Conservation (phyloP, 2,113 vertebrate species). For the Macrotis lagotis region DNA sequence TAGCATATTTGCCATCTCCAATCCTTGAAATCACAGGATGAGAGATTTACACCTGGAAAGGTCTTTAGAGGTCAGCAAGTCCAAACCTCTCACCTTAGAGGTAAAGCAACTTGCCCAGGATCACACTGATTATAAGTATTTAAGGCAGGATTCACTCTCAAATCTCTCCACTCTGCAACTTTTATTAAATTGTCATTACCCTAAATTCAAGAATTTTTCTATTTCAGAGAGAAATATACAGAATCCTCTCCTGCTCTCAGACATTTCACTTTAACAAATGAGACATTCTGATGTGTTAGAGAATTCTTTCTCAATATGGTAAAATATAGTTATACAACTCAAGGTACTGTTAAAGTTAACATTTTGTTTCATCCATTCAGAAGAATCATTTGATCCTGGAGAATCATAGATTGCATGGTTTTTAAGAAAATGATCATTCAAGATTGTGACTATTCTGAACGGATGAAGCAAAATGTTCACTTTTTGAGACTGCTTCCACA, state of each 20-base stretch:
- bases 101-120: neutral
- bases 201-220: neutral
- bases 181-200: neutral
- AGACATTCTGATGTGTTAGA: neutral
- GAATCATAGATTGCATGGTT: neutral
- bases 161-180: neutral
- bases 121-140: neutral
- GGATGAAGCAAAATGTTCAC: neutral
- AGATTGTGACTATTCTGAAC: neutral
- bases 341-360: neutral
- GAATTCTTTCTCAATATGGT: neutral
- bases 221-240: neutral
- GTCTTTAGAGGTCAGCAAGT: neutral
- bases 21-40: neutral
- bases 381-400: neutral
- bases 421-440: neutral
- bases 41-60: neutral
- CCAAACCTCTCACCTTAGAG: neutral
- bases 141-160: neutral
- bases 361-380: neutral
- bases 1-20: neutral
- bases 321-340: neutral
- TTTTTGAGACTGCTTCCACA: neutral
- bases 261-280: neutral
- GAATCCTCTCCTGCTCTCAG: neutral